Conservation (phyloP, 2,797 vertebrate genomes). For the Sus cebifrons region DNA sequence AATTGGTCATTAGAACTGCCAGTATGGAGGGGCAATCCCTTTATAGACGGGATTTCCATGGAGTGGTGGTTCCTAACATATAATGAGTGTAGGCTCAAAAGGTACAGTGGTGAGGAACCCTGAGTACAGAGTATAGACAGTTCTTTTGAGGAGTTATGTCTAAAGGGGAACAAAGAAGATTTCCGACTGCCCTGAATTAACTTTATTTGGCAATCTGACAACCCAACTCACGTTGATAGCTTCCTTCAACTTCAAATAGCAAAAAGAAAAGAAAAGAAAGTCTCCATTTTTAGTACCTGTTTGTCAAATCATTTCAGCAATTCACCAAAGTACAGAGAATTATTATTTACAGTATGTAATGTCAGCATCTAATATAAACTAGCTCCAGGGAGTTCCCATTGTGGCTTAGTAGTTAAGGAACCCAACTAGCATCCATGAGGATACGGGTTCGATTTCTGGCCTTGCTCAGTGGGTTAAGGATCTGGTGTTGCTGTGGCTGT, state of each 20-base stretch:
- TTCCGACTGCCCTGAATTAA: background rate
- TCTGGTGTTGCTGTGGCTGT: too few relatives aligned
- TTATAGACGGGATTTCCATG: background rate
- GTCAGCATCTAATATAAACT: background rate
- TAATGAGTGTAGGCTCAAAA: background rate
- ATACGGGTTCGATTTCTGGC: too few relatives aligned
- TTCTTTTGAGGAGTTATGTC: background rate
- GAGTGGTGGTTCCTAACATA: background rate
- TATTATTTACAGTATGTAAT: background rate
- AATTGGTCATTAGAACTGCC: background rate
- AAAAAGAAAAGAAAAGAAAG: background rate
- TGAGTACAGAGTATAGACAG: background rate
- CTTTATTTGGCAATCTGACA: background rate
- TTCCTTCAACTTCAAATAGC: background rate
- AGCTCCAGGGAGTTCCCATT: background rate
- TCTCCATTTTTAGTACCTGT: background rate
- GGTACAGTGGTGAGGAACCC: rapidly evolving
- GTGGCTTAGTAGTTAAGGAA: too few relatives aligned
- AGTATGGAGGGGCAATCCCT: background rate
- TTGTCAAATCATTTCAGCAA: background rate
- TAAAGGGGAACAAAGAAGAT: background rate
- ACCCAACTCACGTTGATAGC: background rate
- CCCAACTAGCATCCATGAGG: too few relatives aligned
- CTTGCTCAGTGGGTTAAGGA: too few relatives aligned
- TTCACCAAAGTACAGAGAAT: background rate